A percentile compares a stretch with the other conserved stretches of the same genome.
Conservation (phyloP, 1,140 invertebrate species). For the Helicorthomorpha holstii region DNA sequence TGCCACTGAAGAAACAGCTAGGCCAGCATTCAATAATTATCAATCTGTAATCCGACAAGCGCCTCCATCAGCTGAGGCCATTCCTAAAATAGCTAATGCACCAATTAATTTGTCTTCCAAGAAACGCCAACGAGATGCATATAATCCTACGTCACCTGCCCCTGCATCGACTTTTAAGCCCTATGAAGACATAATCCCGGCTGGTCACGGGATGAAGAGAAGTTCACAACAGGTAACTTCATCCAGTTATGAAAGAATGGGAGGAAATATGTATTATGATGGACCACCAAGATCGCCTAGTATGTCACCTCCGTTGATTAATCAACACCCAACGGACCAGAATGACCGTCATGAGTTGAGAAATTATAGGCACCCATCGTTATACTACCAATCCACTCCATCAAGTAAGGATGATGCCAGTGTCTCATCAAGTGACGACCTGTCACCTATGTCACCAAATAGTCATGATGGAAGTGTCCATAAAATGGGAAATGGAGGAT, state of each 20-base stretch:
- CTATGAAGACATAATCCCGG: not conserved
- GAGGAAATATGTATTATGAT: not conserved
- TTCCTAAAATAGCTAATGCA: not conserved
- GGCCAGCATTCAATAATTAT: not conserved
- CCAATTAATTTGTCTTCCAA: not conserved
- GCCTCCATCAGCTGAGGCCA: not conserved
- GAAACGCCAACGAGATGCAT: not conserved
- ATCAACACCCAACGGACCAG: not conserved
- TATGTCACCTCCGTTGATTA: not conserved
- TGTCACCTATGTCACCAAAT: not conserved
- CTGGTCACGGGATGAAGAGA: not conserved
- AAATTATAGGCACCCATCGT: not conserved
- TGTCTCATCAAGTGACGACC: not conserved
- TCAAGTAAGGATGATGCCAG: not conserved
- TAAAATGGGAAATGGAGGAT: not conserved
- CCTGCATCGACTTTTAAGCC: not conserved
- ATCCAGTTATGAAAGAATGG: not conserved
- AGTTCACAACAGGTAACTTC: no score
- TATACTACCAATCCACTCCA: not conserved
- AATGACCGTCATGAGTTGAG: not conserved
- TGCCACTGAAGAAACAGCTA: not conserved
- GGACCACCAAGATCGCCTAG: not conserved
- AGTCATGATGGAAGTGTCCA: not conserved
- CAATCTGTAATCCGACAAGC: not conserved
- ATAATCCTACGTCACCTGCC: not conserved